Evolutionary conservation across 35 echinoderm and acorn worm genomes (phyloP).

Genomic region (Strongylocentrotus purpuratus): DNA sequence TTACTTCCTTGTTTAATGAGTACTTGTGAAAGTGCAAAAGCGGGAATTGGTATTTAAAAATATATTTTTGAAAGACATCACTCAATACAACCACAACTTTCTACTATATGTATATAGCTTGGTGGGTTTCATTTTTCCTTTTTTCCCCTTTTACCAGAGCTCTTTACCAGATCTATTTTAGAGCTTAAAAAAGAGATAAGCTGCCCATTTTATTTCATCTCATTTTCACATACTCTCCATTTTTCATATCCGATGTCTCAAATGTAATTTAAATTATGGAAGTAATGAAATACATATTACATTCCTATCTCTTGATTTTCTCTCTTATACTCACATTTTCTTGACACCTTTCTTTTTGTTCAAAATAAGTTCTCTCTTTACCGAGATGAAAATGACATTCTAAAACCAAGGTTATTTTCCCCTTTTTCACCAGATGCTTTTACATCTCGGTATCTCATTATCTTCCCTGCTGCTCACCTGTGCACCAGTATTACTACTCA

Average conservation of each 20-base stretch:
- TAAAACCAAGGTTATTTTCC: background rate
- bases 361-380: background rate
- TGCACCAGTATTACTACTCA: background rate
- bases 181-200: too few species aligned
- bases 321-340: background rate
- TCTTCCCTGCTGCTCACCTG: background rate
- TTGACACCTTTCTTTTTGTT: background rate
- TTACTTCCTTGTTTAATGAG: background rate
- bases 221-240: too few species aligned
- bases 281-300: background rate
- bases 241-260: background rate
- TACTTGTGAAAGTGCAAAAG: background rate
- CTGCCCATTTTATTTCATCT: too few species aligned
- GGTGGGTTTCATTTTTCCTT: too few species aligned
- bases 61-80: too few species aligned
- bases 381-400: background rate
- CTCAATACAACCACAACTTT: too few species aligned
- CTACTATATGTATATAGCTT: too few species aligned
- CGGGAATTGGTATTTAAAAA: background rate
- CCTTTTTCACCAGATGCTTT: background rate
- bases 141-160: too few species aligned
- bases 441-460: background rate
- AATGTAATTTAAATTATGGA: background rate
- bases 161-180: too few species aligned
- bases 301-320: background rate